These are phyloP conservation scores for Hypotaenidia okinawae DNA, from an alignment of 2,797 vertebrate species.

Conservation along the genomic window DNA sequence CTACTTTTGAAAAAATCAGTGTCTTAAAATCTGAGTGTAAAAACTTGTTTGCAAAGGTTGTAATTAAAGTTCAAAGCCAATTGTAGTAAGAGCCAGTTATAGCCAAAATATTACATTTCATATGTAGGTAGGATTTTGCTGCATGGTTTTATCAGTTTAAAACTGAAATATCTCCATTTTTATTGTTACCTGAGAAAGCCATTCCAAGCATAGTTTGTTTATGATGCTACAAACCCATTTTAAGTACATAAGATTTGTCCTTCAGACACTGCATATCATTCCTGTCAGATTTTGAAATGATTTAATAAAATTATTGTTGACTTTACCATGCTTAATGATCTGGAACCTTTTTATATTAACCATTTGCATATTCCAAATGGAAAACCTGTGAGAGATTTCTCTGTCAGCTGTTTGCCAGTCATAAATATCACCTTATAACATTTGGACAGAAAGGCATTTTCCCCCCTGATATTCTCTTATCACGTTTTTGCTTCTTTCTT, in stretches of 20 bases:
- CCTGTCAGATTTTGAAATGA: slow-evolving; percentile 66
- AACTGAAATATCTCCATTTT: not conserved
- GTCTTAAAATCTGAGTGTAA: not conserved
- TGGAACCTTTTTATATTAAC: slow-evolving; percentile 64
- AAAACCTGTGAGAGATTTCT: slow-evolving; percentile 59
- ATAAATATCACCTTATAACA: slow-evolving; percentile 63
- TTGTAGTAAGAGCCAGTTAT: not conserved
- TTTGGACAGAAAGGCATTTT: slow-evolving; percentile 1
- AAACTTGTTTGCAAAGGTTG: not conserved
- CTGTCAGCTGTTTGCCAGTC: slow-evolving; percentile 39
- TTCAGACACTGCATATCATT: slow-evolving; percentile 66
- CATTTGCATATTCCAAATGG: slow-evolving; percentile 54
- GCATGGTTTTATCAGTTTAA: not conserved
- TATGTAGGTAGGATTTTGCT: not conserved
- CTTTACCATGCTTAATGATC: slow-evolving; percentile 64
- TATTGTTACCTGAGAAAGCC: slow-evolving; percentile 24
- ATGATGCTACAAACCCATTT: slow-evolving; percentile 14
- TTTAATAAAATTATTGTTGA: slow-evolving; percentile 77
- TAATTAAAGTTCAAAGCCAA: not conserved
- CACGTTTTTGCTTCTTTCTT: not conserved
- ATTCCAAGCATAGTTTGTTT: slow-evolving; percentile 22
- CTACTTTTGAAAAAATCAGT: not conserved
- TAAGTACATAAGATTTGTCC: slow-evolving; percentile 57
- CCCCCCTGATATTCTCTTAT: not conserved
- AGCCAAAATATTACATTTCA: not conserved